These are phyloP conservation scores for Caracal caracal DNA, from an alignment of 2,113 vertebrate species.

Conservation along the genomic window DNA sequence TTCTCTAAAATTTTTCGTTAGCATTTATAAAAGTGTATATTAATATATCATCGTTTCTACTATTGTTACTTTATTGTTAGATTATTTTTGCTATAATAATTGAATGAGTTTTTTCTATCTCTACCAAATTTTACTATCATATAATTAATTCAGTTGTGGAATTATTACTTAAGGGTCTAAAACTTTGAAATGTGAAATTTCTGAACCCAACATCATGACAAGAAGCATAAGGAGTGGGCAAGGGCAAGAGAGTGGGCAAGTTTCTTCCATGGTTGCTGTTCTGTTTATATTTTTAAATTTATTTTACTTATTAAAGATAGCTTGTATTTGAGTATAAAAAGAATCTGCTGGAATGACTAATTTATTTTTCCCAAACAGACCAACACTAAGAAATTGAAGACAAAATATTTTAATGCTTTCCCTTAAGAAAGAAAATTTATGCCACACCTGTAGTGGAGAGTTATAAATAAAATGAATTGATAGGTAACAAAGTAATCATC, in stretches of 20 bases:
- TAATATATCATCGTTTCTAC: neutral
- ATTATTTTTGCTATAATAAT: neutral
- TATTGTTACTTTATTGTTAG: neutral
- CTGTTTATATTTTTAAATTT: neutral
- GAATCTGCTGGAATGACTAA: neutral
- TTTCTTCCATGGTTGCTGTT: neutral
- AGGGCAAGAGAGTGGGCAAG: neutral
- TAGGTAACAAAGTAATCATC: neutral
- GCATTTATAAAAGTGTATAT: neutral
- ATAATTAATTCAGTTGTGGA: neutral
- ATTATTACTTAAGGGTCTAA: neutral
- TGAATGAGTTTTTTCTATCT: neutral
- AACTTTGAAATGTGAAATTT: neutral
- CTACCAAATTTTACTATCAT: neutral
- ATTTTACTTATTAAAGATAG: neutral
- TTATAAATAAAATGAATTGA: neutral
- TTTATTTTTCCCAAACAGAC: conserved; percentile 3
- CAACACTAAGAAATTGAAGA: neutral
- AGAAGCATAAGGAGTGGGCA: neutral
- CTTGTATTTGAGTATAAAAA: neutral
- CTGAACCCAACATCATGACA: neutral
- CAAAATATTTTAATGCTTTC: neutral
- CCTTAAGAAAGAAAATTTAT: neutral
- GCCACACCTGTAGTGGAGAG: neutral
- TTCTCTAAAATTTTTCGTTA: neutral